These are phyloP conservation scores for Mimas tiliae DNA, from an alignment of 2,888 invertebrate species.

Conservation along the genomic window DNA sequence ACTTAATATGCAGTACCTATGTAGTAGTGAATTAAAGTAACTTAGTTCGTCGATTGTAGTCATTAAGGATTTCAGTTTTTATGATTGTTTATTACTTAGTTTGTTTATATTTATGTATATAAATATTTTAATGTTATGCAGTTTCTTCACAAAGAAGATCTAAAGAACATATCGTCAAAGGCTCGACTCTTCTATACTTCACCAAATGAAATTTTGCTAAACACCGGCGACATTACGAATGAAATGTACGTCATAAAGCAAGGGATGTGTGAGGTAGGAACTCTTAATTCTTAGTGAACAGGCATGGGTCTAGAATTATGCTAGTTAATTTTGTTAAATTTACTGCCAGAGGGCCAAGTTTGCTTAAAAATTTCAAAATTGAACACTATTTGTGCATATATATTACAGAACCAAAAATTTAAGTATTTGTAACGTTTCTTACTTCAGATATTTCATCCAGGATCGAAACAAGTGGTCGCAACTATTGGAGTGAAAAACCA, in stretches of 20 bases:
- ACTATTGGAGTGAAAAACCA: slow-evolving; percentile 49
- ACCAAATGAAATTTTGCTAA: slow-evolving; percentile 69
- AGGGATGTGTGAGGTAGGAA: slow-evolving; percentile 67
- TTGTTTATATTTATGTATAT: no score
- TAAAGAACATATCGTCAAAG: slow-evolving; percentile 58
- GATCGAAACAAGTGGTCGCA: slow-evolving; percentile 47
- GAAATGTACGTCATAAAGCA: slow-evolving; percentile 71
- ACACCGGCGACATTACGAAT: slow-evolving; percentile 70
- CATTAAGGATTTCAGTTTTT: no score
- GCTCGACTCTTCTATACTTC: slow-evolving; percentile 66
- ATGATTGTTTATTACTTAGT: no score
- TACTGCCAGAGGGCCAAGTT: no score
- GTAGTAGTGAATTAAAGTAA: no score
- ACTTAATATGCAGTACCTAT: no score
- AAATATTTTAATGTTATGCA: slow-evolving; percentile 33
- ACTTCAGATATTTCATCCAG: slow-evolving; percentile 58
- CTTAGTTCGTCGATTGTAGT: no score
- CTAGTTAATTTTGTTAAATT: no score
- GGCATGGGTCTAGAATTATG: background rate
- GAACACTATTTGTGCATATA: no score
- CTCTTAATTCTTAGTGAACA: no score
- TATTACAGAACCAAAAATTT: no score
- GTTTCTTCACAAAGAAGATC: slow-evolving; percentile 62
- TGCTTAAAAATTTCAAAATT: no score
- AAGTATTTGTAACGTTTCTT: slow-evolving; percentile 2